Percentiles rank a stretch among this genome's conserved stretches.
Conservation (phyloP, 2,888 invertebrate species). For the Idaea straminata region DNA sequence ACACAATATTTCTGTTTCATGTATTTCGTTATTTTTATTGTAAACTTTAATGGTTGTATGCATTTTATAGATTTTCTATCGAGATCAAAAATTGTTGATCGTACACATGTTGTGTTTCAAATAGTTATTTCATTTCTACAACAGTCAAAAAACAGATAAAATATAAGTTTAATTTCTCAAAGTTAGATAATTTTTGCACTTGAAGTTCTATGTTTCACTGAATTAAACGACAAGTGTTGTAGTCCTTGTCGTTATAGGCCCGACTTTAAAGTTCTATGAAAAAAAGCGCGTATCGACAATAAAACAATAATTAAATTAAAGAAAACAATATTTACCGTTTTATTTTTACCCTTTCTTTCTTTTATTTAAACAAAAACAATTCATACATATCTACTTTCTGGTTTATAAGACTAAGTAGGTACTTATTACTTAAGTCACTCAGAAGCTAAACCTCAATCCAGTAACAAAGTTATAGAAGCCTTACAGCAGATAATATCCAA, state of each 20-base stretch:
- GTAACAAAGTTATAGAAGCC: neutral
- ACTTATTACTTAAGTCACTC: no score
- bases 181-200: neutral
- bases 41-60: neutral
- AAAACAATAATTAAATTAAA: no score
- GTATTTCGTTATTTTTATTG: conserved; percentile 1
- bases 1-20: neutral
- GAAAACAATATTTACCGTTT: no score
- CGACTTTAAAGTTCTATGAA: no score
- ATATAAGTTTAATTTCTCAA: neutral
- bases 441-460: neutral
- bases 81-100: neutral
- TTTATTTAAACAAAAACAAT: no score
- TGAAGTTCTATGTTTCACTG: no score
- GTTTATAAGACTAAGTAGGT: no score
- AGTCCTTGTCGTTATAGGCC: no score
- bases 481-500: neutral
- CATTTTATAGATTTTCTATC: neutral
- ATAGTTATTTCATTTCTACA: neutral
- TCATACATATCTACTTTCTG: no score
- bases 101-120: neutral
- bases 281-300: no score
- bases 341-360: no score
- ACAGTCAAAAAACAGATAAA: neutral
- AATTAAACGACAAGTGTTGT: no score